phyloP scores from a whole-genome alignment of 2,888 invertebrate genomes.

The Pyrgus malvae region DNA sequence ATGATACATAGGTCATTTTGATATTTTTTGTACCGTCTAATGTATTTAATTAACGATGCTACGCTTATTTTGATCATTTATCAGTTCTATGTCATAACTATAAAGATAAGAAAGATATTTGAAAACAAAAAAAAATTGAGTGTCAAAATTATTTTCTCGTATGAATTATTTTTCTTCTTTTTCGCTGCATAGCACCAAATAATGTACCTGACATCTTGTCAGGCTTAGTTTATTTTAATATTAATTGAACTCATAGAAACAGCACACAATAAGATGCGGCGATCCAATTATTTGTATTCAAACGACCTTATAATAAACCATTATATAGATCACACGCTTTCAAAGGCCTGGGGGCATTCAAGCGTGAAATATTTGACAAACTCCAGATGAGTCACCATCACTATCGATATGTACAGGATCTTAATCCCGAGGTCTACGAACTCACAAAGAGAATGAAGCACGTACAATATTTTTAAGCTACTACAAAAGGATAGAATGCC shows the following conservation, averaged over 20 bases:
- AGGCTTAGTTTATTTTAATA: constrained; percentile 12
- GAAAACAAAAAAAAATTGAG: background rate
- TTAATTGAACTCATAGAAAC: constrained; percentile 20
- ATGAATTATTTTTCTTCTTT: too few relatives aligned
- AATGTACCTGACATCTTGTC: constrained; percentile 19
- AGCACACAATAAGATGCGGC: constrained; percentile 5
- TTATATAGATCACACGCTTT: constrained; percentile 22
- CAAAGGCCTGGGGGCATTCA: constrained; percentile 39
- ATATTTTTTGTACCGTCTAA: background rate
- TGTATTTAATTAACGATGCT: background rate
- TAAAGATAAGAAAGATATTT: background rate
- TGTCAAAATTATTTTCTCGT: too few relatives aligned
- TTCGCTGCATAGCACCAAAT: background rate
- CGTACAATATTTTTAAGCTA: constrained; percentile 41
- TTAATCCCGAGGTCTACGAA: constrained; percentile 56
- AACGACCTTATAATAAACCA: constrained; percentile 25
- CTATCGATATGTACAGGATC: constrained; percentile 45
- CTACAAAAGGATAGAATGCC: constrained; percentile 51
- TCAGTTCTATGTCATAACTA: too few relatives aligned
- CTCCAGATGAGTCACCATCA: constrained; percentile 55
- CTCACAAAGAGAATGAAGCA: constrained; percentile 50
- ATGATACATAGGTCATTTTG: constrained; percentile 1
- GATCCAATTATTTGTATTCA: constrained; percentile 24
- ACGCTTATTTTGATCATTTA: background rate
- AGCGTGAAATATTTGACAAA: constrained; percentile 49